Conservation (phyloP, 53 echinoderm and acorn worm genomes). For the Echinometra lucunter region DNA sequence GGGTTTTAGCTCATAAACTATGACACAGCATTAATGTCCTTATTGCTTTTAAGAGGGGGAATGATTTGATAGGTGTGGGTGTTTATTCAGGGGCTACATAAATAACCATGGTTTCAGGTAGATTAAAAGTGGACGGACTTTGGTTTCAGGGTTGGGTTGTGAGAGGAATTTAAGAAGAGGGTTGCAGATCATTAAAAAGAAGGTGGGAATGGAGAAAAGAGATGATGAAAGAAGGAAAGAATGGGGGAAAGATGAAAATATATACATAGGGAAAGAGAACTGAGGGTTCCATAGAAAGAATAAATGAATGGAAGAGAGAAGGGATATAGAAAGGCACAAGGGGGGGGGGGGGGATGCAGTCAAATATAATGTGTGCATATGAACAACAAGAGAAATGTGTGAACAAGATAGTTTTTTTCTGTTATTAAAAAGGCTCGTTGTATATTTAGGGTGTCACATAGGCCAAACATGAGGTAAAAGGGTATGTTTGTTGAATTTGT, state of each 20-base stretch:
- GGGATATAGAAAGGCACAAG: background rate
- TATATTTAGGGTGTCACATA: no score
- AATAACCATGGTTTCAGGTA: slow-evolving; percentile 23
- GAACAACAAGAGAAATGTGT: no score
- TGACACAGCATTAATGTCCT: background rate
- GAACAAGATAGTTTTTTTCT: no score
- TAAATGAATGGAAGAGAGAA: background rate
- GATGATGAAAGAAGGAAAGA: background rate
- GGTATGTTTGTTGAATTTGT: no score
- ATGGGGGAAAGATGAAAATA: background rate
- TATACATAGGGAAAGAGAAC: background rate
- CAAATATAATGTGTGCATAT: no score
- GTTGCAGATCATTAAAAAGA: background rate
- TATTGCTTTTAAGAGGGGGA: background rate
- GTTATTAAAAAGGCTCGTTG: no score
- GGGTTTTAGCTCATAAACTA: background rate
- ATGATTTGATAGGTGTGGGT: slow-evolving; percentile 3
- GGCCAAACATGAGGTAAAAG: no score
- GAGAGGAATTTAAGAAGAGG: background rate
- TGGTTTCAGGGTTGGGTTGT: background rate
- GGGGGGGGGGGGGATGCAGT: no score
- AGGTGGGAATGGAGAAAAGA: background rate
- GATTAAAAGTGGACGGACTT: slow-evolving; percentile 27
- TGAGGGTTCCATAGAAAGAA: no score
- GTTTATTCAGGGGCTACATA: slow-evolving; percentile 36